Evolutionary conservation across 2,113 vertebrate species (phyloP), one percentile per base, ranked within the genome.

Genomic region (Nothoprocta pentlandii): DNA sequence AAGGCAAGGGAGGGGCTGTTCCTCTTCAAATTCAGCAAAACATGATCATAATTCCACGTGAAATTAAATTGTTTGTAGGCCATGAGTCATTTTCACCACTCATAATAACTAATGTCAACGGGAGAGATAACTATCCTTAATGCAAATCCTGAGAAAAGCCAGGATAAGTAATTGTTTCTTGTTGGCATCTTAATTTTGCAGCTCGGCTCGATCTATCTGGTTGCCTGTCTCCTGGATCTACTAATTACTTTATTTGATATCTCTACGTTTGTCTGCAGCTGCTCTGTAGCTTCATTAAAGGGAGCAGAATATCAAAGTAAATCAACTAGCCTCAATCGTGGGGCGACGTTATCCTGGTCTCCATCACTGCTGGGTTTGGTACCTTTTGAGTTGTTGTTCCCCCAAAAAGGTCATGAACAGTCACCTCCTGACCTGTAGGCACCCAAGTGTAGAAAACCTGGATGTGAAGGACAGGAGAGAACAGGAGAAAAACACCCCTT

Each of bases 171-270:
- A 96, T 95, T 85, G 74, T 67, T 76, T 94, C 71, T 85, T 77
- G 80, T 63, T 73, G 64, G 71, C 86, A 85, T 82, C 79, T 90
- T 96, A 95, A 94, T 96, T 96, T 94, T 83, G 71, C 80, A 94
- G 84, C 53, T 85, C 67, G 79, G 80, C 26, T 73, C 67, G 78
- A 66, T 93, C 79, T 91, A 80, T 95, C 81, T 85, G 21, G 42
- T 84, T 90, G 91, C 81, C 88, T 94, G 85, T 93, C 93, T 91
- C 80, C 41, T 44, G 59, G 74, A 92, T 91, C 80, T 70, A 75
- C 94, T 96, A 93, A 96, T 91, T 90, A 89, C 81, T 94, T 90
- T 93, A 86, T 92, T 95, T 95, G 90, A 81, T 95, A 90, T 83
- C 85, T 69, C 25, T 95, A 46, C 30, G 49, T 49, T 70, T n/a